Conservation (phyloP, 2,113 vertebrate species). For the Caretta caretta region DNA sequence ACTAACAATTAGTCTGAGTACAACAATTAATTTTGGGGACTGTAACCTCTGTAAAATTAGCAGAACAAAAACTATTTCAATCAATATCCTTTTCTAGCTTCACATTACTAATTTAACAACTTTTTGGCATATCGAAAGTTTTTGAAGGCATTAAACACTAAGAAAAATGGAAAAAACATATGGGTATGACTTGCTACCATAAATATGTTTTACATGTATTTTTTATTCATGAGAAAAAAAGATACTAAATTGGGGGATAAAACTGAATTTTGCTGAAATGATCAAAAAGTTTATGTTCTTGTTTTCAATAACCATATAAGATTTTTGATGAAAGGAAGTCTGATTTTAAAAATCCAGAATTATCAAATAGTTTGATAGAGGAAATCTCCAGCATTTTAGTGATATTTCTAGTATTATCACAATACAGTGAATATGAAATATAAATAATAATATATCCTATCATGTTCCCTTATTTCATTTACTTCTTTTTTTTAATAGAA, state of each 20-base stretch:
- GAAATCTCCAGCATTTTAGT: not conserved
- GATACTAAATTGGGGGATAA: not conserved
- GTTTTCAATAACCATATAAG: not conserved
- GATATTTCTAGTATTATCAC: not conserved
- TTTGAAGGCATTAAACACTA: constrained; percentile 24
- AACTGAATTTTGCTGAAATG: not conserved
- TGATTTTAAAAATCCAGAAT: not conserved
- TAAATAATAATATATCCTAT: not conserved
- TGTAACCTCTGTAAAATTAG: constrained; percentile 75
- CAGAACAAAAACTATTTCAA: constrained; percentile 67
- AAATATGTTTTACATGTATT: not conserved
- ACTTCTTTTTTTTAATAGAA: not conserved
- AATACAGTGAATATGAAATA: not conserved
- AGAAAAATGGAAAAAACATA: constrained; percentile 39
- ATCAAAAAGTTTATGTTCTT: not conserved
- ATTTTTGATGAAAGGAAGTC: not conserved
- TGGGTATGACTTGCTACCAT: constrained; percentile 13
- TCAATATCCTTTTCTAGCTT: constrained; percentile 66
- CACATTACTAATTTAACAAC: constrained; percentile 50
- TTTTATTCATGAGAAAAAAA: not conserved
- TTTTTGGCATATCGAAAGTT: constrained; percentile 50
- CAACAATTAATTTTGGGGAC: constrained; percentile 79
- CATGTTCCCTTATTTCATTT: not conserved
- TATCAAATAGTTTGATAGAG: not conserved
- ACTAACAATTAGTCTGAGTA: constrained; percentile 81